Conservation (phyloP, 2,797 vertebrate species). For the Hapalemur alaotrensis region DNA sequence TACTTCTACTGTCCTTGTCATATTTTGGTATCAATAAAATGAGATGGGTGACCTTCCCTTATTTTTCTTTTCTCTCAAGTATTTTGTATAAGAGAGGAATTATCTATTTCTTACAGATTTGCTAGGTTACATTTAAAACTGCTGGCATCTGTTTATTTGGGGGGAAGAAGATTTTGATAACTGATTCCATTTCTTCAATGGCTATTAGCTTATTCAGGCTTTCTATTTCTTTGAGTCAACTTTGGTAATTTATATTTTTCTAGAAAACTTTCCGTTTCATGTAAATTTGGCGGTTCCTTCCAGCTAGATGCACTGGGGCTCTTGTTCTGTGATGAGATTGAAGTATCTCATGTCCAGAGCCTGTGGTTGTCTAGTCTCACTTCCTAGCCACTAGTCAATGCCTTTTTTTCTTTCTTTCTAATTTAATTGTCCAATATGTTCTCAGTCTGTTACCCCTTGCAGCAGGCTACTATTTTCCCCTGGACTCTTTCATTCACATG, state of each 20-base stretch:
- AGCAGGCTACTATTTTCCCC: not conserved
- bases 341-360: not conserved
- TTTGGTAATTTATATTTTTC: not conserved
- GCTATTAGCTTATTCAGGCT: not conserved
- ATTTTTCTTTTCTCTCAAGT: not conserved
- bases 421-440: not conserved
- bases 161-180: not conserved
- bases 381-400: not conserved
- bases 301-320: not conserved
- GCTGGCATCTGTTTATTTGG: not conserved
- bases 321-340: not conserved
- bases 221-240: slow-evolving; percentile 33
- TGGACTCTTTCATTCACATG: not conserved
- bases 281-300: not conserved
- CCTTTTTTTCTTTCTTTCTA: not conserved
- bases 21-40: slow-evolving; percentile 15
- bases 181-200: not conserved
- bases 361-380: not conserved
- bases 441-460: not conserved
- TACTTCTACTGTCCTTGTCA: not conserved
- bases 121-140: slow-evolving; percentile 12
- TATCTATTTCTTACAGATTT: not conserved
- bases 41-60: not conserved
- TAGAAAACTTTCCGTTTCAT: not conserved
- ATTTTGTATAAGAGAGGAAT: not conserved